Evolutionary conservation across 2,797 vertebrate genomes (phyloP).

Genomic region (Hyperoplus lanceolatus): DNA sequence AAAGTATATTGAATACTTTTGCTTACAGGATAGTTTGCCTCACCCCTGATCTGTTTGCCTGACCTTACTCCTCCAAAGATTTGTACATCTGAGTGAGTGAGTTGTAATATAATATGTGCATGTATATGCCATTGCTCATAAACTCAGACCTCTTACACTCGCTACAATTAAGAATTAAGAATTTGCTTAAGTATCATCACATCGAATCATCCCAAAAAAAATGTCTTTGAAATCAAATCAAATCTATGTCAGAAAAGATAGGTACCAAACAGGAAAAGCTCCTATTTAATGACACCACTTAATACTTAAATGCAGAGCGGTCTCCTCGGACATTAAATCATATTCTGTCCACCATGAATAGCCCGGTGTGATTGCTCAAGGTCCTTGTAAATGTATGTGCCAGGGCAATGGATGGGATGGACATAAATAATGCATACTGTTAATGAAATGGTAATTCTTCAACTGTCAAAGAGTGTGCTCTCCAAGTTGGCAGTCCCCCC

Average conservation of each 20-base stretch:
- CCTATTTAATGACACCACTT: conserved; percentile 21
- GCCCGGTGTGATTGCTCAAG: conserved; percentile 34
- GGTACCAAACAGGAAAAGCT: conserved; percentile 7
- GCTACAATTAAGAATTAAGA: not conserved
- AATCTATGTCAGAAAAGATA: not conserved
- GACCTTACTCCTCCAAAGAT: not conserved
- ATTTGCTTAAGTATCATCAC: not conserved
- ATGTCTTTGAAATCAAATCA: not conserved
- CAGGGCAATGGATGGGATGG: conserved; percentile 40
- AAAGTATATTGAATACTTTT: too few relatives aligned
- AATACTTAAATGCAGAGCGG: conserved; percentile 10
- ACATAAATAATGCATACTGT: conserved; percentile 64
- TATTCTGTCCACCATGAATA: conserved; percentile 25
- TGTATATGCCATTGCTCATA: not conserved
- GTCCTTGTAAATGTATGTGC: conserved; percentile 38
- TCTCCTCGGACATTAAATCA: conserved; percentile 31
- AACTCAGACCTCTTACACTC: not conserved
- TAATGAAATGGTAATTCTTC: conserved; percentile 64
- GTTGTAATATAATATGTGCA: not conserved
- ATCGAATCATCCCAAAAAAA: not conserved
- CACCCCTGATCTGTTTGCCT: conserved; percentile 1
- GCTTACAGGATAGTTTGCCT: not conserved
- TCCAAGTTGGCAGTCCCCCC: not conserved
- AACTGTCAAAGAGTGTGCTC: conserved; percentile 31
- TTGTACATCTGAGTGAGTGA: not conserved